phyloP scores from a whole-genome alignment of 2,888 invertebrate species.

The Ptychoptera albimana region DNA sequence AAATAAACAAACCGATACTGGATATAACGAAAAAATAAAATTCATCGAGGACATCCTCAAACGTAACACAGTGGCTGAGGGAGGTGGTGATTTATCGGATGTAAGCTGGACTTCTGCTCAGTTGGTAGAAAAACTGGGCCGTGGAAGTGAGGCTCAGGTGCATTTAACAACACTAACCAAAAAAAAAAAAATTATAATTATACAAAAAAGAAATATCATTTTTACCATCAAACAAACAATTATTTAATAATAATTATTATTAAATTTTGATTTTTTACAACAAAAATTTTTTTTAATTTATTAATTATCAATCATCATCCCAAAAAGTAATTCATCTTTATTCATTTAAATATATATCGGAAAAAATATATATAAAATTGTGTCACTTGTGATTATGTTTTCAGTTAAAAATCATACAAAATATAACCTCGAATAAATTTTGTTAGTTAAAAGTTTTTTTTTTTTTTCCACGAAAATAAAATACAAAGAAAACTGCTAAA shows the following conservation, averaged over 20 bases:
- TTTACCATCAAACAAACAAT: background rate
- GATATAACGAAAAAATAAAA: constrained; percentile 2
- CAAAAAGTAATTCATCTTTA: background rate
- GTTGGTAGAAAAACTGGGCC: constrained; percentile 4
- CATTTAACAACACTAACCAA: background rate
- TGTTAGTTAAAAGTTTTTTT: too few relatives aligned
- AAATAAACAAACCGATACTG: constrained; percentile 1
- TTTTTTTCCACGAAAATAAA: too few relatives aligned
- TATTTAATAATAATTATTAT: background rate
- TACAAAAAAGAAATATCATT: too few relatives aligned
- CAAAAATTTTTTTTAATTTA: too few relatives aligned
- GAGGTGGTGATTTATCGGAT: constrained; percentile 21
- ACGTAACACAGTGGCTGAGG: constrained; percentile 20
- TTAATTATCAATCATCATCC: background rate
- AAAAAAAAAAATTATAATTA: too few relatives aligned
- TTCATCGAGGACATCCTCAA: constrained; percentile 1
- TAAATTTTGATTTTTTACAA: background rate
- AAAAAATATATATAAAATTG: too few relatives aligned
- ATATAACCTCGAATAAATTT: too few relatives aligned
- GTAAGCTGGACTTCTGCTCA: constrained; percentile 15
- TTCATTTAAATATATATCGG: too few relatives aligned
- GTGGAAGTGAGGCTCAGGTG: constrained; percentile 5
- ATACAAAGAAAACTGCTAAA: too few relatives aligned
- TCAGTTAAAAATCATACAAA: too few relatives aligned
- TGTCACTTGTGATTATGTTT: too few relatives aligned